phyloP scores from a whole-genome alignment of 1,140 invertebrate genomes.

The Adelges cooleyi region DNA sequence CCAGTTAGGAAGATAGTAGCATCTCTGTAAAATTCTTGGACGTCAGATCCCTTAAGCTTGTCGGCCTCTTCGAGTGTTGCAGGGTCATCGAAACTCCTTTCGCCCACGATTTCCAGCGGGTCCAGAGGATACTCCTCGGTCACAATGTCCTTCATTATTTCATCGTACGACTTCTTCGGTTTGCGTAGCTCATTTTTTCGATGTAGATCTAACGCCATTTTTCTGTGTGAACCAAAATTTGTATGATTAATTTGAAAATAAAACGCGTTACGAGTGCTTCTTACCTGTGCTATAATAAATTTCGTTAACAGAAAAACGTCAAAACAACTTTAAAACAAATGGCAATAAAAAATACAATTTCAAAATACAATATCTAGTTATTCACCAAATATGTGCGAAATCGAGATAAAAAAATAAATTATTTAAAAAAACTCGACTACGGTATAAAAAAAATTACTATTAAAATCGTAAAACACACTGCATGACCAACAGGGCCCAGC shows the following conservation, averaged over 20 bases:
- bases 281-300: too few species aligned
- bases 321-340: too few species aligned
- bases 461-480: constrained; percentile 15
- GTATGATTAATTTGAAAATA: too few species aligned
- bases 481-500: constrained; percentile 3
- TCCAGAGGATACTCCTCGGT: constrained; percentile 26
- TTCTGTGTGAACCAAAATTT: not conserved
- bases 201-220: constrained; percentile 31
- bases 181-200: constrained; percentile 7
- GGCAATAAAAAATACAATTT: too few species aligned
- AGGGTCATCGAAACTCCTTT: constrained; percentile 29
- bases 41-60: constrained; percentile 38
- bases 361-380: too few species aligned
- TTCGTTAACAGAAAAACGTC: too few species aligned
- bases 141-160: constrained; percentile 25
- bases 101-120: constrained; percentile 28
- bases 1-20: constrained; percentile 64
- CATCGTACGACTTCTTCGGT: not conserved
- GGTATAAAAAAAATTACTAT: not conserved
- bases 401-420: not conserved
- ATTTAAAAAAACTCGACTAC: constrained; percentile 13
- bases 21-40: constrained; percentile 36
- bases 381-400: not conserved
- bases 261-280: too few species aligned
- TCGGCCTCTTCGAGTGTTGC: not conserved